Evolutionary conservation across 2,113 vertebrate genomes (phyloP).

Genomic region (Tyto alba): DNA sequence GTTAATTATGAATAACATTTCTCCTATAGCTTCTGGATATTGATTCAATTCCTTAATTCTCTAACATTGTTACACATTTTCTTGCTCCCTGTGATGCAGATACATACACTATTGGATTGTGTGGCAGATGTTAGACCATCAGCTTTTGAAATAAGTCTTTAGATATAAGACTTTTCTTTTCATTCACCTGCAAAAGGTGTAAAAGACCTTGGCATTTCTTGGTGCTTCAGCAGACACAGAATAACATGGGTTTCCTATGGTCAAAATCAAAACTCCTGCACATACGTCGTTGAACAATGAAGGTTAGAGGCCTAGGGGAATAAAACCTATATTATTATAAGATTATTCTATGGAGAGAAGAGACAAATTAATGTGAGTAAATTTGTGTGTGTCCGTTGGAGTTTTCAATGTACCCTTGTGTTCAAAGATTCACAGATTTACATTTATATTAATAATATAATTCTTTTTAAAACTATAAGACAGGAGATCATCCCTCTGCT

Average conservation of each 20-base stretch:
- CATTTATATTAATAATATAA: background rate
- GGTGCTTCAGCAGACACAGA: background rate
- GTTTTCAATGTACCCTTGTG: background rate
- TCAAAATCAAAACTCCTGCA: background rate
- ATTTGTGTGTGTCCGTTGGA: background rate
- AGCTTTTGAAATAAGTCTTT: background rate
- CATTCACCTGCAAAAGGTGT: background rate
- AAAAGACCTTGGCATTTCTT: background rate
- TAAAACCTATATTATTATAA: background rate
- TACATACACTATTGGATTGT: background rate
- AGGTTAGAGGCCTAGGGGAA: background rate
- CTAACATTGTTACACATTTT: background rate
- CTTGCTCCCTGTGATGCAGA: background rate
- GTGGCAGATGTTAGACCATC: background rate
- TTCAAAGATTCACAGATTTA: background rate
- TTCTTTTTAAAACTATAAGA: background rate
- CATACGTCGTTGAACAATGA: background rate
- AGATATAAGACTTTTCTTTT: background rate
- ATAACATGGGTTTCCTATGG: background rate
- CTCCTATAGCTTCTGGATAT: background rate
- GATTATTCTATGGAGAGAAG: background rate
- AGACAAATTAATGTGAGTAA: background rate
- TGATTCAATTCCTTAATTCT: background rate
- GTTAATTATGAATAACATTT: background rate
- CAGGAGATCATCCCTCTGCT: background rate